Evolutionary conservation across 2,888 invertebrate genomes (phyloP).

Genomic region (Stictocephala bisonia): DNA sequence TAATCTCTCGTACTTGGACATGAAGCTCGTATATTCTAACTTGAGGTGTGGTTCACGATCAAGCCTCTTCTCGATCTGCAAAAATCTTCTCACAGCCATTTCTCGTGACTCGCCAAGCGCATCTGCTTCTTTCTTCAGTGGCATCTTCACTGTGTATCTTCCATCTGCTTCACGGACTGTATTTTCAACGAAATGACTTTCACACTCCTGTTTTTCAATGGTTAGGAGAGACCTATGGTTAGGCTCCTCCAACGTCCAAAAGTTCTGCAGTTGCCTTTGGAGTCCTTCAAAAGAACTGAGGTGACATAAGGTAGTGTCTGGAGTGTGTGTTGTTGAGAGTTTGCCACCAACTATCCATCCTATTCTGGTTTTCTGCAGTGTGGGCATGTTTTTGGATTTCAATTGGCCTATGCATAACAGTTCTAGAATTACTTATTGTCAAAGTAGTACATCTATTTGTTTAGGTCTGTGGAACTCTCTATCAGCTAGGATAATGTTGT

Average conservation of each 20-base stretch:
- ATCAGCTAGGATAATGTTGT: constrained; percentile 53
- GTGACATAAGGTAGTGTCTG: neutral
- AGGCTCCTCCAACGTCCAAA: neutral
- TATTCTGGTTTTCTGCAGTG: constrained; percentile 50
- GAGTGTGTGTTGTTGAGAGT: neutral
- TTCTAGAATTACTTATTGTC: constrained; percentile 52
- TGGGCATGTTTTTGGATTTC: constrained; percentile 5
- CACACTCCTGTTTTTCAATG: neutral
- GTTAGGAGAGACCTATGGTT: neutral
- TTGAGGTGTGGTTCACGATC: constrained; percentile 1
- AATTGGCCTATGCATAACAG: constrained; percentile 47
- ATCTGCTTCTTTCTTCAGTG: constrained; percentile 2
- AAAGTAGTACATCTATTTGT: constrained; percentile 53
- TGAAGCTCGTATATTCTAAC: neutral
- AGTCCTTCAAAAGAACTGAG: constrained; percentile 3
- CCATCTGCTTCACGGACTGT: neutral
- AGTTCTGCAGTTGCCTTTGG: neutral
- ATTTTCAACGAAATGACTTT: constrained; percentile 20
- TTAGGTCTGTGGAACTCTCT: constrained; percentile 47
- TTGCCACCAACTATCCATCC: constrained; percentile 52
- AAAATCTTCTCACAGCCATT: constrained; percentile 38
- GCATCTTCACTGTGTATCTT: constrained; percentile 35
- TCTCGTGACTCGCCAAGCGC: neutral
- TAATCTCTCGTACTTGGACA: too few species aligned
- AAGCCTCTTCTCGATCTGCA: constrained; percentile 27